Evolutionary conservation across 2,797 vertebrate genomes (phyloP).

Genomic region (Pristis pectinata): DNA sequence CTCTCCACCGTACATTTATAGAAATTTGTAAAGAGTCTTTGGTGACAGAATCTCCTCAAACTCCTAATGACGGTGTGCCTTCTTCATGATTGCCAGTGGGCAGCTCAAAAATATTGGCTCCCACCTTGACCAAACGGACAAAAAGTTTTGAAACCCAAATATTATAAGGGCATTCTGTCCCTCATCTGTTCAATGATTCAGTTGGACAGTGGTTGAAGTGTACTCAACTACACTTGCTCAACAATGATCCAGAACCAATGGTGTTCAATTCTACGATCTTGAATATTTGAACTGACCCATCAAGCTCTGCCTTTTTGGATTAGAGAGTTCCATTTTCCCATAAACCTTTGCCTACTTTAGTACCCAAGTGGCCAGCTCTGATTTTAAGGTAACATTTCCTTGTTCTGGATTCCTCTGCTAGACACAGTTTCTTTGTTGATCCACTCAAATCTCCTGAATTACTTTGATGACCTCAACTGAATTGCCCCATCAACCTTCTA

Average conservation of each 20-base stretch:
- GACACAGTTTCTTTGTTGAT: not conserved
- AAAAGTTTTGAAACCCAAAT: not conserved
- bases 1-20: too few species aligned
- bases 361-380: not conserved
- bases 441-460: not conserved
- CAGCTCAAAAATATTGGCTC: not conserved
- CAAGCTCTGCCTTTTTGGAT: not conserved
- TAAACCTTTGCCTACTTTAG: not conserved
- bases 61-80: too few species aligned
- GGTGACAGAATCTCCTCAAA: too few species aligned
- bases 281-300: not conserved
- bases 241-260: not conserved
- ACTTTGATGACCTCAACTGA: not conserved
- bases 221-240: not conserved
- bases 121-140: not conserved
- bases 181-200: not conserved
- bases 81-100: not conserved
- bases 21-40: too few species aligned
- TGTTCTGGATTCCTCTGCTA: not conserved
- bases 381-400: not conserved
- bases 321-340: not conserved
- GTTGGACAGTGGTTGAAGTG: not conserved
- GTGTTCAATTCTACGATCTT: not conserved
- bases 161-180: not conserved
- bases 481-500: not conserved